Percentiles rank a stretch among this genome's conserved stretches.
phyloP scores from a whole-genome alignment of 2,797 vertebrate genomes.

The Botia kubotai region DNA sequence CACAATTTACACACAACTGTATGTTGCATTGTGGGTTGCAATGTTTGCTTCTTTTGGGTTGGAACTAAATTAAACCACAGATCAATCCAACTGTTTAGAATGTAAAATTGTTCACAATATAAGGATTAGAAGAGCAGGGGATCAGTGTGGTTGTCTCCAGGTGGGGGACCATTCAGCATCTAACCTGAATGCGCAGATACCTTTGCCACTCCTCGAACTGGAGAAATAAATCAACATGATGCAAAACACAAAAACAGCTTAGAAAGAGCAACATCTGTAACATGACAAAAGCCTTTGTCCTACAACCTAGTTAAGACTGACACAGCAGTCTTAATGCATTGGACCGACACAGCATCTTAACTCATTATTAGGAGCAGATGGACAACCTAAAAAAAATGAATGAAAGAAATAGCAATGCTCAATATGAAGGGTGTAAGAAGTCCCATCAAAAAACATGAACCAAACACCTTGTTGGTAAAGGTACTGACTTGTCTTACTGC shows the following conservation, averaged over 20 bases:
- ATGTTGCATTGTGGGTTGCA: neutral
- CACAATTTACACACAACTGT: neutral
- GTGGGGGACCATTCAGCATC: constrained; percentile 49
- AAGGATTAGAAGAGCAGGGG: constrained; percentile 25
- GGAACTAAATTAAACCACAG: neutral
- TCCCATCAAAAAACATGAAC: neutral
- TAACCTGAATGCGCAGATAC: constrained; percentile 77
- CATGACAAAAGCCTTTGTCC: neutral
- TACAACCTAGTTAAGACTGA: neutral
- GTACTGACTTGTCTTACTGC: neutral
- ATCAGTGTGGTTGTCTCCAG: constrained; percentile 29
- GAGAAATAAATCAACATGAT: constrained; percentile 51
- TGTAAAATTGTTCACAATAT: neutral
- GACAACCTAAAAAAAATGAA: neutral
- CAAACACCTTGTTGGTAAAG: neutral
- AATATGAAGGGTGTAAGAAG: neutral
- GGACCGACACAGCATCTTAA: too few relatives aligned
- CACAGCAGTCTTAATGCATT: neutral
- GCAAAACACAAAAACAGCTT: constrained; percentile 7
- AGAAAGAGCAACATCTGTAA: neutral
- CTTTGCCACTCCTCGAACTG: constrained; percentile 78
- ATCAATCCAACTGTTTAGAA: neutral
- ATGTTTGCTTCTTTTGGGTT: neutral
- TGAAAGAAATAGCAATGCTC: neutral
- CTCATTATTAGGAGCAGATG: too few relatives aligned